Evolutionary conservation across 2,113 vertebrate species (phyloP).

Genomic region (Capreolus pygargus): DNA sequence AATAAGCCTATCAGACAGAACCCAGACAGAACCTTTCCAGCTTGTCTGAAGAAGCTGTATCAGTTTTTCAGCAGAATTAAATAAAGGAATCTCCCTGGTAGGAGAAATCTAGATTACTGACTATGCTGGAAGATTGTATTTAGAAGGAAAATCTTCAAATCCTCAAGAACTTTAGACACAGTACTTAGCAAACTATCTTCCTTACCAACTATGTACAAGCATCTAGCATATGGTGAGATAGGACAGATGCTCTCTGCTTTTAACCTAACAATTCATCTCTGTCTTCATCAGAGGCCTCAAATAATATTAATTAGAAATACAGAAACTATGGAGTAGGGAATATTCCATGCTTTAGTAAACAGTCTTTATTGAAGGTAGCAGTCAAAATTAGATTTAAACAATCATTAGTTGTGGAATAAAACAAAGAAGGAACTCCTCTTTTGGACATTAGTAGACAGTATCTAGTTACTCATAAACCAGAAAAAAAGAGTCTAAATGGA

Average conservation of each 20-base stretch:
- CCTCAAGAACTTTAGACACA: neutral
- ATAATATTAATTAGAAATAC: neutral
- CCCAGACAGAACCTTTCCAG: neutral
- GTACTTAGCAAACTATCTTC: neutral
- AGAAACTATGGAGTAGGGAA: neutral
- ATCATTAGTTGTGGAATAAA: neutral
- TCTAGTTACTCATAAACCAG: neutral
- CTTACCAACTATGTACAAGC: neutral
- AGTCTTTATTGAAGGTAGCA: neutral
- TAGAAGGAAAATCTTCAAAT: neutral
- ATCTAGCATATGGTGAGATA: neutral
- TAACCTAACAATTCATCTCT: neutral
- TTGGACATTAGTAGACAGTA: neutral
- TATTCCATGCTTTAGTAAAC: neutral
- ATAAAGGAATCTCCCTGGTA: neutral
- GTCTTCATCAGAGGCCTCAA: neutral
- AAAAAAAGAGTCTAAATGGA: neutral
- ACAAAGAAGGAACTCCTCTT: neutral
- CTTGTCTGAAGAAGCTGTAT: neutral
- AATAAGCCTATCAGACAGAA: neutral
- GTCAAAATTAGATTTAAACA: slow-evolving; percentile 7
- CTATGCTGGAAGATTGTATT: neutral
- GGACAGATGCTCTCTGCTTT: neutral
- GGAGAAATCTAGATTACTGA: neutral
- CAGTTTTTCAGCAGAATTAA: neutral